These are phyloP conservation scores for Lagopus leucura DNA, from an alignment of 2,113 vertebrate species.

Conservation along the genomic window DNA sequence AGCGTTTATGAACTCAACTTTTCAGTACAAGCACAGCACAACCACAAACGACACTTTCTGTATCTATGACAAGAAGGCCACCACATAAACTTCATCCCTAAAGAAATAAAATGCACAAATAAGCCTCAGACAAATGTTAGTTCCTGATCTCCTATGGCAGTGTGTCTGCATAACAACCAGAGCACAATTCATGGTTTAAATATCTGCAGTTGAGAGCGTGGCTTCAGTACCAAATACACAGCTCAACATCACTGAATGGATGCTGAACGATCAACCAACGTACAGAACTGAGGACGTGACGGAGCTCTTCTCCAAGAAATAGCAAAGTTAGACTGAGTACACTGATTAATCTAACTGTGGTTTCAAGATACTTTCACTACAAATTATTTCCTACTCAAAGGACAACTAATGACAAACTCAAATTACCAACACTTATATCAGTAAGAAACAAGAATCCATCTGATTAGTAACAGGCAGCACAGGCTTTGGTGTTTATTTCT, in stretches of 20 bases:
- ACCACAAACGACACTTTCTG: background rate
- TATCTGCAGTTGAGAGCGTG: background rate
- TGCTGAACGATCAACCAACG: background rate
- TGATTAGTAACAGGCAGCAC: background rate
- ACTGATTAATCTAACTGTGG: background rate
- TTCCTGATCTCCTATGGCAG: accelerated
- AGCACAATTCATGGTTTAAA: background rate
- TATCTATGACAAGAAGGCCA: background rate
- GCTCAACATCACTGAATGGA: accelerated
- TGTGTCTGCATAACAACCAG: background rate
- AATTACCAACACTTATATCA: background rate
- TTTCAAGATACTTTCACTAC: background rate
- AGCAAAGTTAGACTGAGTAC: background rate
- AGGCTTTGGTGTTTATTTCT: background rate
- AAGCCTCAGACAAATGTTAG: background rate
- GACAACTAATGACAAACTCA: background rate
- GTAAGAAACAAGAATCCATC: background rate
- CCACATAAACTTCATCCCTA: background rate
- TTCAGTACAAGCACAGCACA: accelerated
- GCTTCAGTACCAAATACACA: background rate
- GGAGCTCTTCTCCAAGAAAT: background rate
- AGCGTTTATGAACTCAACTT: background rate
- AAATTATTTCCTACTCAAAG: background rate
- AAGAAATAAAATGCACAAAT: background rate
- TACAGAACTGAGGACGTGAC: background rate